Evolutionary conservation across 2,113 vertebrate species (phyloP).

Genomic region (Malurus melanocephalus): DNA sequence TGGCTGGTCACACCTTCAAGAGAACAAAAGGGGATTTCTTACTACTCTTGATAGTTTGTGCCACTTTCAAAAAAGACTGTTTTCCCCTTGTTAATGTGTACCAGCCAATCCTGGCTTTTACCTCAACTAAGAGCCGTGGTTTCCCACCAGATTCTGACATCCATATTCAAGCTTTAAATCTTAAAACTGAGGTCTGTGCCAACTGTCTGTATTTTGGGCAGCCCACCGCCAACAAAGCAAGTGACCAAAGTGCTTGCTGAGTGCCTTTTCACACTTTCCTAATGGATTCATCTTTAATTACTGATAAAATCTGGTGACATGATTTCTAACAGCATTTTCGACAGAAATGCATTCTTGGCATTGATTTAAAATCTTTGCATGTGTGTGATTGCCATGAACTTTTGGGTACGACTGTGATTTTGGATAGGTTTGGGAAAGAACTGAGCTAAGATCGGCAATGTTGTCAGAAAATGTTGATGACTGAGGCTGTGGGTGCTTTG

Average conservation of each 20-base stretch:
- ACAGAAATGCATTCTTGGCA: not conserved
- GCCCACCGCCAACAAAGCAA: not conserved
- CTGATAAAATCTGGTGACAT: not conserved
- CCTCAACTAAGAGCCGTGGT: not conserved
- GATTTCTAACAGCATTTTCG: not conserved
- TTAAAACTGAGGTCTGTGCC: not conserved
- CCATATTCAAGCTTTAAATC: not conserved
- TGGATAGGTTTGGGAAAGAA: not conserved
- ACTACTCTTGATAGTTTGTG: not conserved
- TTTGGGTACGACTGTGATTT: not conserved
- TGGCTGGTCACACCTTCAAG: not conserved
- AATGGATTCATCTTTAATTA: not conserved
- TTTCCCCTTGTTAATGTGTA: not conserved
- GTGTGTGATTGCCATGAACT: not conserved
- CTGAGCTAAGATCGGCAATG: not conserved
- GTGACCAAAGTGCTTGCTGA: not conserved
- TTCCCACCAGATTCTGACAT: not conserved
- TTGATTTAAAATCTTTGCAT: accelerated
- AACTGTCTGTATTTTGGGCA: not conserved
- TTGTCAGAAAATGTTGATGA: not conserved
- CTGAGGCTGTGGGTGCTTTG: not conserved
- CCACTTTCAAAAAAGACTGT: not conserved
- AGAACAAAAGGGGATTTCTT: not conserved
- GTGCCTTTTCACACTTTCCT: not conserved
- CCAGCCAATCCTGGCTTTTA: not conserved